A percentile compares a stretch with the other conserved stretches of the same genome.
These are phyloP conservation scores for Paradisaea rubra DNA, from an alignment of 2,113 vertebrate species.

Conservation along the genomic window DNA sequence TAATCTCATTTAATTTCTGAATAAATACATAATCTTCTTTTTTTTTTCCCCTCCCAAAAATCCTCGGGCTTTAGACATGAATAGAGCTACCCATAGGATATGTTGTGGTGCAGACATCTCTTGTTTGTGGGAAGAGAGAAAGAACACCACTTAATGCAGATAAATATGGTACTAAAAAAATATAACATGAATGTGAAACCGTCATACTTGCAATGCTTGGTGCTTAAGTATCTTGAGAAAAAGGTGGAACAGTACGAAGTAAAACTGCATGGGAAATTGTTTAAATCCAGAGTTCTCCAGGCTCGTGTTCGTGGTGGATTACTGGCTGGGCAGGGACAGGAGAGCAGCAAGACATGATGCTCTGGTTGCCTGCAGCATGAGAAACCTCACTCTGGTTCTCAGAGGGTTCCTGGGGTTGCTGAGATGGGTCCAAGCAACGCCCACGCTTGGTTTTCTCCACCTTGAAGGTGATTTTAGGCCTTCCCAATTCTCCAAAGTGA, in stretches of 20 bases:
- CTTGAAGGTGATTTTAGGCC: not conserved
- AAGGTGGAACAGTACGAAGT: not conserved
- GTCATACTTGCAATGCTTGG: not conserved
- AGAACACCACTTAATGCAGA: not conserved
- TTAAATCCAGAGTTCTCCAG: not conserved
- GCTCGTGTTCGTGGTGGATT: not conserved
- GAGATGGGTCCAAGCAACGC: not conserved
- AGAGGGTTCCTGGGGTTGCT: not conserved
- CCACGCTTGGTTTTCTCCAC: not conserved
- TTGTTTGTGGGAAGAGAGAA: slow-evolving; percentile 4
- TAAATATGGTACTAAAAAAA: not conserved
- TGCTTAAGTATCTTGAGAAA: not conserved
- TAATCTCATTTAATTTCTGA: slow-evolving; percentile 54
- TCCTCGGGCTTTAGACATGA: not conserved
- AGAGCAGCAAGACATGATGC: not conserved
- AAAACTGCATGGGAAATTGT: not conserved
- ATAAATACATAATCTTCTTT: not conserved
- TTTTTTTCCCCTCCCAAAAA: not conserved
- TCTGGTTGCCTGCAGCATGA: not conserved
- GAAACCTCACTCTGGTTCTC: not conserved
- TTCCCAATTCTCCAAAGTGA: not conserved
- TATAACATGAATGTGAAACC: not conserved
- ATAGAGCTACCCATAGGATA: not conserved
- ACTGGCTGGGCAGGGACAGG: not conserved
- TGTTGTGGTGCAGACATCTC: not conserved